Conservation (phyloP, 2,113 vertebrate genomes). For the Dinomys branickii region DNA sequence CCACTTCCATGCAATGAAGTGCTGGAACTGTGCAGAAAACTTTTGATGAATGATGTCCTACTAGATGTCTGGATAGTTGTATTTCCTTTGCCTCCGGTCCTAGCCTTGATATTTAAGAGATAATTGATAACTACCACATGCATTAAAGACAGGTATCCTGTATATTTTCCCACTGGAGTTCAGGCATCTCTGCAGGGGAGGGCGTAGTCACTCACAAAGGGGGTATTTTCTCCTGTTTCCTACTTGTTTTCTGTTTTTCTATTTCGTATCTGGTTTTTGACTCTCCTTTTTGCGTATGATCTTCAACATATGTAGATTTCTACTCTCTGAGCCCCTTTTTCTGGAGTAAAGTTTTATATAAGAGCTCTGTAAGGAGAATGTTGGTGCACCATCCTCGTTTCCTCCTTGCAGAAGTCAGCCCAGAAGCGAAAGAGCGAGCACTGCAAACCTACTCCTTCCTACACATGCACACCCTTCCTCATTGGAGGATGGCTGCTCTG, state of each 20-base stretch:
- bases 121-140: background rate
- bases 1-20: background rate
- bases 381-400: slow-evolving; percentile 33
- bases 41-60: background rate
- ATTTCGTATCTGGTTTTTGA: background rate
- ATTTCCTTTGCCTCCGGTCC: background rate
- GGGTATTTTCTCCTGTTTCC: background rate
- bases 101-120: slow-evolving; percentile 4
- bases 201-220: background rate
- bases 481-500: slow-evolving; percentile 33
- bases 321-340: background rate
- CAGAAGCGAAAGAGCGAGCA: background rate
- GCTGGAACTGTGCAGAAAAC: background rate
- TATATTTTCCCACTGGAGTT: background rate
- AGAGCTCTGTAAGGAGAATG: slow-evolving; percentile 35
- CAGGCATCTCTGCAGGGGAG: background rate
- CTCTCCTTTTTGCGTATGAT: background rate
- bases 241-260: background rate
- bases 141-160: background rate
- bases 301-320: background rate
- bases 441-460: background rate
- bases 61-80: background rate
- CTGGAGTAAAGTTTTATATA: slow-evolving; percentile 70
- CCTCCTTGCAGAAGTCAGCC: slow-evolving; percentile 30
- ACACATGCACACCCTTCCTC: background rate